These are phyloP conservation scores for Propithecus deckenii DNA, from an alignment of 2,797 vertebrate genomes.

Conservation along the genomic window DNA sequence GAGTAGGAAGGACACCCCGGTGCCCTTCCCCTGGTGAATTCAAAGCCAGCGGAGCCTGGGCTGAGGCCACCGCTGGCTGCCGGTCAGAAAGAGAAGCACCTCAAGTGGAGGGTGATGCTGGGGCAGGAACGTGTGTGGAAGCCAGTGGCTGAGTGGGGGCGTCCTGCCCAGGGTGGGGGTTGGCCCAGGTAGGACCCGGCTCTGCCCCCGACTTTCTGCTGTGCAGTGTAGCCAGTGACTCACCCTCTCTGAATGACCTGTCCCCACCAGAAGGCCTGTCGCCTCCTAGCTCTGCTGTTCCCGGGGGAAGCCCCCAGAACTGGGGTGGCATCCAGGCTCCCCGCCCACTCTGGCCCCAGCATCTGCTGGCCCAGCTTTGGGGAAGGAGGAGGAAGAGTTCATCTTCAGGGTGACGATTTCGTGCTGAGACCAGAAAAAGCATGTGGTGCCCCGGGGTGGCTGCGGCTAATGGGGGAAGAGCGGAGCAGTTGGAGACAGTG, in stretches of 20 bases:
- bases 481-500: accelerated
- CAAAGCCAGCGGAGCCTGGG: accelerated
- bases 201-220: not conserved
- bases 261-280: no score
- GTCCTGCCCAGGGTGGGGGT: not conserved
- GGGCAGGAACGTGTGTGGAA: not conserved
- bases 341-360: not conserved
- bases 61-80: not conserved
- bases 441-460: accelerated
- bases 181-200: not conserved
- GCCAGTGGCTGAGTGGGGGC: not conserved
- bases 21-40: not conserved
- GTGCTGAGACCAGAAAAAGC: not conserved
- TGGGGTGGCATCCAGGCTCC: accelerated
- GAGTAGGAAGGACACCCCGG: not conserved
- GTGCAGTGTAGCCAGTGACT: accelerated
- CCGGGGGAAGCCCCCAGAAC: not conserved
- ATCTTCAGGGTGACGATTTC: not conserved
- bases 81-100: not conserved
- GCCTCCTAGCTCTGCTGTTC: not conserved
- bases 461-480: not conserved
- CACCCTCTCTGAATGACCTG: not conserved
- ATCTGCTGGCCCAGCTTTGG: not conserved
- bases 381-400: not conserved
- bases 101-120: not conserved